These are phyloP conservation scores for Helarctos malayanus DNA, from an alignment of 2,797 vertebrate genomes.

Conservation along the genomic window DNA sequence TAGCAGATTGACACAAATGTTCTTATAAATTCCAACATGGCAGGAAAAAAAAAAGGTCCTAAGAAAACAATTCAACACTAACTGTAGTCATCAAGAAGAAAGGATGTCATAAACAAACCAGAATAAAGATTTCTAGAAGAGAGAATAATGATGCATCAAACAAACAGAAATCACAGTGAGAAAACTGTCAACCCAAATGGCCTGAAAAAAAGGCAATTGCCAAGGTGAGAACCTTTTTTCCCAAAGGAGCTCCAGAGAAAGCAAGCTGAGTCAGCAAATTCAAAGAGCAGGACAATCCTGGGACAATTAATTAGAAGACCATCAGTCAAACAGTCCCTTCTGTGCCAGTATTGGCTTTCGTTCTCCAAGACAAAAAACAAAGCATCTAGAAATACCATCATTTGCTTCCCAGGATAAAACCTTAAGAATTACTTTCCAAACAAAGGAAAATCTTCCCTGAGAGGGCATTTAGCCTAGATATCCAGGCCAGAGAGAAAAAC, in stretches of 20 bases:
- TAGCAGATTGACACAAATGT: not conserved
- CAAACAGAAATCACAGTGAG: not conserved
- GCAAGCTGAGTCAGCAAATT: constrained; percentile 76
- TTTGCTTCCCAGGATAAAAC: not conserved
- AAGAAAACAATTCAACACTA: not conserved
- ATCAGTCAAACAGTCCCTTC: constrained; percentile 51
- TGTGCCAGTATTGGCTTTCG: constrained; percentile 1
- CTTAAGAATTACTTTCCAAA: constrained; percentile 59
- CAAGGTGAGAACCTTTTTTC: constrained; percentile 65
- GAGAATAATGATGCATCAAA: not conserved
- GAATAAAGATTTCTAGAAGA: constrained; percentile 30
- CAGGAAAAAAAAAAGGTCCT: not conserved
- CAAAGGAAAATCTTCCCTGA: constrained; percentile 1
- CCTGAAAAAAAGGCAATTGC: not conserved
- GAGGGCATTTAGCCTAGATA: not conserved
- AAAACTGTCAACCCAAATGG: constrained; percentile 24
- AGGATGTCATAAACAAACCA: not conserved
- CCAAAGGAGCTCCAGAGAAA: constrained; percentile 55
- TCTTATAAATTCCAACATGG: constrained; percentile 17
- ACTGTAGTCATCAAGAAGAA: not conserved
- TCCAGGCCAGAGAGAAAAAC: not conserved
- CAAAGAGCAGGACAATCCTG: constrained; percentile 61
- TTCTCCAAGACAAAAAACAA: not conserved
- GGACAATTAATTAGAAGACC: constrained; percentile 76
- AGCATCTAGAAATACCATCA: not conserved